Evolutionary conservation across 2,113 vertebrate species (phyloP).

Genomic region (Chascanopsetta lugubris): DNA sequence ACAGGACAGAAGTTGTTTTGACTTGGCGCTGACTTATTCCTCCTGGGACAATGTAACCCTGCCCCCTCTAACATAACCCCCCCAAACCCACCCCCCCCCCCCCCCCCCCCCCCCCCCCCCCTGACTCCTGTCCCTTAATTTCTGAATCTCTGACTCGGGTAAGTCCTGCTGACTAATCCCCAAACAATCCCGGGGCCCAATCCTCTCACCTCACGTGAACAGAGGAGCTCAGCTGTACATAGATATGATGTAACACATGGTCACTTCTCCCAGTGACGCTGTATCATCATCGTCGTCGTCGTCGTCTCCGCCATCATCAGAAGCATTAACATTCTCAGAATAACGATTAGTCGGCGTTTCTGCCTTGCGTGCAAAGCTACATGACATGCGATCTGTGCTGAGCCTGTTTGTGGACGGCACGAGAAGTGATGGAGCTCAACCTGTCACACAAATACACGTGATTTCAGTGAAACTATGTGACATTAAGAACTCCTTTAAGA

Average conservation of each 20-base stretch:
- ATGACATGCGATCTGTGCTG: constrained; percentile 12
- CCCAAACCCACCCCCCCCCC: no score
- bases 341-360: constrained; percentile 40
- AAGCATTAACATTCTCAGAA: constrained; percentile 36
- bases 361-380: constrained; percentile 31
- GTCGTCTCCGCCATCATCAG: not conserved
- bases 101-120: no score
- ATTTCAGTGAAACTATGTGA: no score
- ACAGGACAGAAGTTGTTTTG: constrained; percentile 32
- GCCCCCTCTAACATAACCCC: no score
- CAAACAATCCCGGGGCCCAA: constrained; percentile 72
- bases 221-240: constrained; percentile 51
- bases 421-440: no score
- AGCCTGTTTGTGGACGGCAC: not conserved
- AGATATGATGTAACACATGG: constrained; percentile 60
- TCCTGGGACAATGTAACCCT: constrained; percentile 52
- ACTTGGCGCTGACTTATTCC: constrained; percentile 47
- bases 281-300: not conserved
- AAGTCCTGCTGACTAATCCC: constrained; percentile 76
- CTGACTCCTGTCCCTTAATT: constrained; percentile 65
- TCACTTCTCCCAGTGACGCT: constrained; percentile 3
- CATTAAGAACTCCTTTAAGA: no score
- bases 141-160: constrained; percentile 61
- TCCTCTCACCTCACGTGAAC: constrained; percentile 71
- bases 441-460: not conserved